These are phyloP conservation scores for Nomada hirtipes DNA, from an alignment of 2,888 invertebrate genomes.

Conservation along the genomic window DNA sequence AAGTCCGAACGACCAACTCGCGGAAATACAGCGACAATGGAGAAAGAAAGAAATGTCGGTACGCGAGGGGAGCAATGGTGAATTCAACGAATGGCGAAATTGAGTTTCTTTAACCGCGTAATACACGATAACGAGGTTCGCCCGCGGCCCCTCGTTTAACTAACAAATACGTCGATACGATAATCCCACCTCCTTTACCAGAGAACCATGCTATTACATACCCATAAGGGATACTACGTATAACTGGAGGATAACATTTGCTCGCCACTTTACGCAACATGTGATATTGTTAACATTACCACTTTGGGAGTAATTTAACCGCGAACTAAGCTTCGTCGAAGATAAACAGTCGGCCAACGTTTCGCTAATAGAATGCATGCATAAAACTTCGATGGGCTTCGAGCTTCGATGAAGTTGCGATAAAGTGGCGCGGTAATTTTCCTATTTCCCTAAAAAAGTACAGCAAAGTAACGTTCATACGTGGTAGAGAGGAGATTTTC, in stretches of 20 bases:
- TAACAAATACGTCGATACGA: constrained; percentile 30
- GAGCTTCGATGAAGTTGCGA: background rate
- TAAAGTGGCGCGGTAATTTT: background rate
- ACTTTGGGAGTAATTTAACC: background rate
- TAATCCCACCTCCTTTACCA: constrained; percentile 1
- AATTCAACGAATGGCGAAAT: background rate
- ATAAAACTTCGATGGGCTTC: too few species aligned
- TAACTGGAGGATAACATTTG: constrained; percentile 13
- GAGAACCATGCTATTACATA: constrained; percentile 8
- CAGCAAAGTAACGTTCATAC: background rate
- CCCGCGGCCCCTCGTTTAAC: background rate
- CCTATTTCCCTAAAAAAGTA: too few species aligned
- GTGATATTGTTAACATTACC: constrained; percentile 14
- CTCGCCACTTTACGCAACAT: background rate
- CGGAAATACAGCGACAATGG: too few species aligned
- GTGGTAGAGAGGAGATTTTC: background rate
- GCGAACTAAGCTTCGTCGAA: background rate
- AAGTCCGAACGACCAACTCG: too few species aligned
- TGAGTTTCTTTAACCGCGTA: background rate
- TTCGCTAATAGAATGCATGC: too few species aligned
- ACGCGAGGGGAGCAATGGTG: too few species aligned
- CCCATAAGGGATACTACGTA: background rate
- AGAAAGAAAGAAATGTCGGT: too few species aligned
- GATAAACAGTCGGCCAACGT: background rate
- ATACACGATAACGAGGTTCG: constrained; percentile 1